Evolutionary conservation across 2,888 invertebrate species (phyloP).

Genomic region (Seladonia tumulorum): DNA sequence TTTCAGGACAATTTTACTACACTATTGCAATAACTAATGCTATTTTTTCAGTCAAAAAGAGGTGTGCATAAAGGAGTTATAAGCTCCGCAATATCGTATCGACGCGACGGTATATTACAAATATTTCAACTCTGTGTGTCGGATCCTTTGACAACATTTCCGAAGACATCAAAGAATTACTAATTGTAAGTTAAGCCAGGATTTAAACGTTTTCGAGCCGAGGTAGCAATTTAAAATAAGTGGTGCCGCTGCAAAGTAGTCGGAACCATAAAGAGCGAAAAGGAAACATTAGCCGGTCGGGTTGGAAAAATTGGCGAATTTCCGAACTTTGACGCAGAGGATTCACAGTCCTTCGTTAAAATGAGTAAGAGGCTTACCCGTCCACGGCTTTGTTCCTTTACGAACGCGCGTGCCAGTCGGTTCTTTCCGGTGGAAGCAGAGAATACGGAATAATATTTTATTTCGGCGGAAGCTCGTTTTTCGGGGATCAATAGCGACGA

Average conservation of each 20-base stretch:
- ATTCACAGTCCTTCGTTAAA: constrained; percentile 5
- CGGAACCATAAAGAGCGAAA: not conserved
- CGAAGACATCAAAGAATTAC: not conserved
- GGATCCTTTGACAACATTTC: not conserved
- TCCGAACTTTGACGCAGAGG: not conserved
- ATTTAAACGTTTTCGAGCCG: not conserved
- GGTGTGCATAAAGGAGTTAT: no score
- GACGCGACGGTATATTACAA: no score
- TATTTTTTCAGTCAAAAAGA: not conserved
- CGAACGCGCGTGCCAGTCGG: not conserved
- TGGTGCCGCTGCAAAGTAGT: not conserved
- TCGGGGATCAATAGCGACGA: not conserved
- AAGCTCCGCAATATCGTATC: not conserved
- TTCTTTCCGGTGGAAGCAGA: not conserved
- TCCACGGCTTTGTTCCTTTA: not conserved
- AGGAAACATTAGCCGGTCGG: not conserved
- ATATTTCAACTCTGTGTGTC: not conserved
- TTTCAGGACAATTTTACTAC: no score
- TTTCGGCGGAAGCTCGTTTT: not conserved
- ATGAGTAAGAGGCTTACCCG: not conserved
- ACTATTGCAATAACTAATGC: not conserved
- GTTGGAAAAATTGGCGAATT: not conserved
- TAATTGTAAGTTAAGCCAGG: not conserved
- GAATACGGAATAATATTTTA: not conserved
- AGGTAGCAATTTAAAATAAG: not conserved